A percentile compares a stretch with the other conserved stretches of the same genome.
These are phyloP conservation scores for Ceyx erithaca DNA, from an alignment of 2,797 vertebrate genomes.

Conservation along the genomic window DNA sequence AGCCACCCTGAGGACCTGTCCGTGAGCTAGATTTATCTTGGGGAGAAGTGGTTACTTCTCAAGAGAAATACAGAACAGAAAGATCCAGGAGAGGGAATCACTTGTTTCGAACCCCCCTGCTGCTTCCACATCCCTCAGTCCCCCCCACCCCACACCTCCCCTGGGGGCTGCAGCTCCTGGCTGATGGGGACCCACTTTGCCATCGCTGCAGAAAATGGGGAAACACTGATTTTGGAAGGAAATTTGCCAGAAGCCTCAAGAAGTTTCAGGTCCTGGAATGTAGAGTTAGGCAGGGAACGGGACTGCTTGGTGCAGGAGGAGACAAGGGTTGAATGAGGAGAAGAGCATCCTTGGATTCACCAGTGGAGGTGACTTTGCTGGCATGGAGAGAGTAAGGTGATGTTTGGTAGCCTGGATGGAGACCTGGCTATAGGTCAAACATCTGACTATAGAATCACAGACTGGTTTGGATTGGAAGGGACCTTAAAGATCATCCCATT, in stretches of 20 bases:
- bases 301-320: not conserved
- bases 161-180: not conserved
- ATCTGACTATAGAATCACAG: not conserved
- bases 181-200: not conserved
- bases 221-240: not conserved
- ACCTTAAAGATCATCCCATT: not conserved
- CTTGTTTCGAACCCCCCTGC: conserved; percentile 14
- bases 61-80: conserved; percentile 70
- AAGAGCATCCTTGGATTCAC: not conserved
- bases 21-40: conserved; percentile 39
- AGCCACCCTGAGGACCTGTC: not conserved
- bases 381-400: not conserved
- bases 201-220: not conserved
- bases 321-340: not conserved
- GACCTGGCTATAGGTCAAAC: no score
- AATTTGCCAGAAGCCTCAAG: not conserved
- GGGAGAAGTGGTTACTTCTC: conserved; percentile 59
- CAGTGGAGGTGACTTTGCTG: not conserved
- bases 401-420: not conserved
- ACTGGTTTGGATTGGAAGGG: not conserved
- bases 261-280: not conserved
- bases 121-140: conserved; percentile 38
- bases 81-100: conserved; percentile 48
- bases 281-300: not conserved
- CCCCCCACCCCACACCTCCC: not conserved